A percentile compares a stretch with the other conserved stretches of the same genome.
Conservation (phyloP, 2,797 vertebrate genomes). For the Jordanella pulchra region DNA sequence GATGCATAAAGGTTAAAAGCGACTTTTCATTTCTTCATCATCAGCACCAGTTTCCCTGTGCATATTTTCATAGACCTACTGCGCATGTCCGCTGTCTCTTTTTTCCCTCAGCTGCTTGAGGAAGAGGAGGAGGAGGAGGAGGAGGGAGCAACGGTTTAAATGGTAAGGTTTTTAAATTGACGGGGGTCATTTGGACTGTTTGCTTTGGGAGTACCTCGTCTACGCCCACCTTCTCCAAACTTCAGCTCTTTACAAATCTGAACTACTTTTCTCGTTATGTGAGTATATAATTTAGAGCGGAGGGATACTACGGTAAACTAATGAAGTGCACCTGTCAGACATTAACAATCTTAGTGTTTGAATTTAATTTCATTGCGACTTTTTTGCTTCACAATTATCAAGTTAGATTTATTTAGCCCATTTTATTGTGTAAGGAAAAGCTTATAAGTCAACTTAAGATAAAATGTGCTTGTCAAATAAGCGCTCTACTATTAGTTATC, state of each 20-base stretch:
- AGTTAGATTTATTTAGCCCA: neutral
- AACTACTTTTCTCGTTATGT: constrained; percentile 63
- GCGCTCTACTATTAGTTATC: no score
- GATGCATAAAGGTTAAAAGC: neutral
- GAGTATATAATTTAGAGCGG: constrained; percentile 56
- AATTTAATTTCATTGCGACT: neutral
- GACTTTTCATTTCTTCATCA: neutral
- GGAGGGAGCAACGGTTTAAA: constrained; percentile 77
- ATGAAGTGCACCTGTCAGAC: constrained; percentile 46
- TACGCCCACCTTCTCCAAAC: constrained; percentile 68
- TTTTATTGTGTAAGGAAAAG: neutral
- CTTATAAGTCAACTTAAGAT: no score
- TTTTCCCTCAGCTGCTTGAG: neutral
- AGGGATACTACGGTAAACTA: neutral
- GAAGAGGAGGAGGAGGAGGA: constrained; percentile 41
- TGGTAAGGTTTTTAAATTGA: constrained; percentile 53
- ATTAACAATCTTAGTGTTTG: neutral
- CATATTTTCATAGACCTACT: constrained; percentile 15
- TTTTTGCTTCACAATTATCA: neutral
- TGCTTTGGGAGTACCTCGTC: constrained; percentile 78
- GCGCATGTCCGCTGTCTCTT: constrained; percentile 62
- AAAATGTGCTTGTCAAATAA: no score
- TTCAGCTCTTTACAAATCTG: constrained; percentile 57
- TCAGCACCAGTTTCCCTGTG: neutral
- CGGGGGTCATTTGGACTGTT: constrained; percentile 80